These are phyloP conservation scores for Formicarius rufipectus DNA, from an alignment of 2,113 vertebrate species.

Conservation along the genomic window DNA sequence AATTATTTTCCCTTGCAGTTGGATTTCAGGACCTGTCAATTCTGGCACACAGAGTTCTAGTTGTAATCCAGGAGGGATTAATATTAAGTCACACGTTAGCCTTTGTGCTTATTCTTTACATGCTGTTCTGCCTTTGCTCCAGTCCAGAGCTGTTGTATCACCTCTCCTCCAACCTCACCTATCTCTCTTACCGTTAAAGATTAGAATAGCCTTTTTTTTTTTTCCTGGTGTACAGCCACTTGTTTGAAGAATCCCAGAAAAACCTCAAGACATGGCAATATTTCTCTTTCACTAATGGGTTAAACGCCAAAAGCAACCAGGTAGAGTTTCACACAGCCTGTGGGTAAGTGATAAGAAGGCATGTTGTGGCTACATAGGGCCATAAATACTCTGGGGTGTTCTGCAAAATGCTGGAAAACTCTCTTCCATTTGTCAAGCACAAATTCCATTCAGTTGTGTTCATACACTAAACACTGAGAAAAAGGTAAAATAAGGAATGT, in stretches of 20 bases:
- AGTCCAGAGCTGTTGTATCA: neutral
- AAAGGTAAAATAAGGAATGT: neutral
- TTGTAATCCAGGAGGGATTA: neutral
- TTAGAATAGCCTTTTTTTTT: neutral
- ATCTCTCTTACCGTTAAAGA: neutral
- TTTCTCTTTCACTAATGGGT: neutral
- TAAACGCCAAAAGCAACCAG: neutral
- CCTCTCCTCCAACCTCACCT: neutral
- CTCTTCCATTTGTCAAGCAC: neutral
- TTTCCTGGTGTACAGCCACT: no score
- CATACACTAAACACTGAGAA: neutral
- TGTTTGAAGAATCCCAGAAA: neutral
- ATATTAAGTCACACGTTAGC: neutral
- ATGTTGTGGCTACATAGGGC: neutral
- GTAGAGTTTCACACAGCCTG: neutral
- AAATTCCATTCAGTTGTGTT: neutral
- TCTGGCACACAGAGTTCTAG: neutral
- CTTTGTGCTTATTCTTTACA: neutral
- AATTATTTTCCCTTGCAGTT: neutral
- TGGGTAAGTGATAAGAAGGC: neutral
- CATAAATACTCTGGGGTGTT: neutral
- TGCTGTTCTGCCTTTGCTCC: neutral
- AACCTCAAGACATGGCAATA: neutral
- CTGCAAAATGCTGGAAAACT: neutral
- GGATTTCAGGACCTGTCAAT: neutral